phyloP scores from a whole-genome alignment of 2,113 vertebrate species.

The Melanotaenia duboulayi region DNA sequence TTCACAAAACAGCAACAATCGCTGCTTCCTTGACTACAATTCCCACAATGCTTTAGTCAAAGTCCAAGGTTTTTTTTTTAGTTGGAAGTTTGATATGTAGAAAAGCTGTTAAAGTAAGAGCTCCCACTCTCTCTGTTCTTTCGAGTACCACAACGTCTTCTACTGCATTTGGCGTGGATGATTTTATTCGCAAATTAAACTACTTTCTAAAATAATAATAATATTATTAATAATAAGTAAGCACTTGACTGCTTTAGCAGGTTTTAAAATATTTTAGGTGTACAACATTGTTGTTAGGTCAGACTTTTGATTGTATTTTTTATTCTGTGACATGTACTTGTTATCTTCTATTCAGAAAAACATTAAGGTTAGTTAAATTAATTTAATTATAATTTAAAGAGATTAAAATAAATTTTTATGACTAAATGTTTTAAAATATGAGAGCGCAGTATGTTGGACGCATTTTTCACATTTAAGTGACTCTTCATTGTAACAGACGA shows the following conservation, averaged over 20 bases:
- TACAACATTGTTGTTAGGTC: no score
- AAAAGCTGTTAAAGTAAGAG: background rate
- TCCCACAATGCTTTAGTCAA: conserved; percentile 56
- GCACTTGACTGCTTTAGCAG: no score
- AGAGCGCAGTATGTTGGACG: background rate
- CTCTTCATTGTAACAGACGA: background rate
- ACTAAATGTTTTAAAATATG: no score
- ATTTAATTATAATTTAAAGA: no score
- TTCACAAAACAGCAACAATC: accelerated
- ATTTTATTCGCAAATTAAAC: background rate
- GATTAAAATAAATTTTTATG: no score
- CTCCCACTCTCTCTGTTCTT: conserved; percentile 40
- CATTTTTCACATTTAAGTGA: conserved; percentile 11
- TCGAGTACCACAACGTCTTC: background rate
- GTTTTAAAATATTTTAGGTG: no score
- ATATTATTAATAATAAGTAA: no score
- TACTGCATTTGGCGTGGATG: background rate
- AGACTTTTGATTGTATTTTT: no score
- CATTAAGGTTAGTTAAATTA: no score
- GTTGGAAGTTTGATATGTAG: conserved; percentile 21
- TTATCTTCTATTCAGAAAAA: no score
- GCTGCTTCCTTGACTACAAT: conserved; percentile 55
- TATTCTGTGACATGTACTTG: no score
- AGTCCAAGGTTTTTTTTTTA: conserved; percentile 11
- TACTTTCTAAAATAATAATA: background rate